Conservation (phyloP, 2,888 invertebrate genomes). For the Leucozona laternaria region DNA sequence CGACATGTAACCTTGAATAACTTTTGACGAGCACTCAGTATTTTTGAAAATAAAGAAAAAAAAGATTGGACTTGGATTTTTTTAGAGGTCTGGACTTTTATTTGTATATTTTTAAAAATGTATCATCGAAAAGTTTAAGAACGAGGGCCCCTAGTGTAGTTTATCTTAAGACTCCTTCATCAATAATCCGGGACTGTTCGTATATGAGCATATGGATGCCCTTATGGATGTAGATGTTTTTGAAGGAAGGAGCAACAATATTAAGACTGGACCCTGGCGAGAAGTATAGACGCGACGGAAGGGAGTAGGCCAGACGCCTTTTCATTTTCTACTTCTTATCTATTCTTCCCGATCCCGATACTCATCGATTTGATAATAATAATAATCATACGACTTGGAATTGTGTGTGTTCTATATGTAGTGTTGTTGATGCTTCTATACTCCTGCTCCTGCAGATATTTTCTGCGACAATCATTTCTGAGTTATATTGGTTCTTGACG, state of each 20-base stretch:
- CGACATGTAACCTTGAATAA: too few relatives aligned
- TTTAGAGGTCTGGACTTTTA: too few relatives aligned
- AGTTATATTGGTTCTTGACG: slow-evolving; percentile 71
- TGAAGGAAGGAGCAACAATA: background rate
- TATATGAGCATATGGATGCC: background rate
- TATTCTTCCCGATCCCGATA: slow-evolving; percentile 14
- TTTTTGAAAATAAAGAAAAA: too few relatives aligned
- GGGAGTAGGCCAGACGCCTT: slow-evolving; percentile 48
- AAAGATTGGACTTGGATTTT: too few relatives aligned
- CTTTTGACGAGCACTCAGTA: too few relatives aligned
- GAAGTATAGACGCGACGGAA: slow-evolving; percentile 5
- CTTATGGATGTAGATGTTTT: slow-evolving; percentile 3
- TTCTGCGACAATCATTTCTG: slow-evolving; percentile 67
- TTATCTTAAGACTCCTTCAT: background rate
- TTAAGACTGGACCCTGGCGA: slow-evolving; percentile 28
- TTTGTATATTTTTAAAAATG: too few relatives aligned
- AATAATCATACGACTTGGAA: slow-evolving; percentile 60
- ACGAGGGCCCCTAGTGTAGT: background rate
- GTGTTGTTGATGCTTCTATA: slow-evolving; percentile 28
- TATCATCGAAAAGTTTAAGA: background rate
- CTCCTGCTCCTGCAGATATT: slow-evolving; percentile 9
- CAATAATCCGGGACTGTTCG: background rate
- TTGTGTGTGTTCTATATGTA: slow-evolving; percentile 9
- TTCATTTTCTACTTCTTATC: slow-evolving; percentile 2
- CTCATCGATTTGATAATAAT: slow-evolving; percentile 61